Evolutionary conservation across 2,797 vertebrate genomes (phyloP).

Genomic region (Acanthiza pusilla): DNA sequence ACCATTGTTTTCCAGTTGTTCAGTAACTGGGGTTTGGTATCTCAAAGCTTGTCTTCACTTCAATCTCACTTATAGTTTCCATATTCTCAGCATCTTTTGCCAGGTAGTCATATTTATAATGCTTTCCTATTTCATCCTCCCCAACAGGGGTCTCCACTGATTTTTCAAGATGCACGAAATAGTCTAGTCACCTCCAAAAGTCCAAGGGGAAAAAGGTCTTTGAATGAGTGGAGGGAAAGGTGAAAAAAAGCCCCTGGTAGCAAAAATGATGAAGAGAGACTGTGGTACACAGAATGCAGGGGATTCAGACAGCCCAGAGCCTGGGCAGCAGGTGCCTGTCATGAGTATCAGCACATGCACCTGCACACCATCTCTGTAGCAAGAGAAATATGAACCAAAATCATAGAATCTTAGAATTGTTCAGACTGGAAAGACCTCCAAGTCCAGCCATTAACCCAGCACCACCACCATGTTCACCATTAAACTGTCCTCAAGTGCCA

Average conservation of each 20-base stretch:
- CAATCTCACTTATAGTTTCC: too few relatives aligned
- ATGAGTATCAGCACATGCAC: background rate
- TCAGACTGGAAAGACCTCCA: background rate
- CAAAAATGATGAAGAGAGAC: background rate
- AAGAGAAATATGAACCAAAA: background rate
- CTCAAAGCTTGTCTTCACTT: too few relatives aligned
- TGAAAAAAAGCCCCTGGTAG: background rate
- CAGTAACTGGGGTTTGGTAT: too few relatives aligned
- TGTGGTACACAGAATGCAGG: fast-evolving
- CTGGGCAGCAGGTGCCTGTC: background rate
- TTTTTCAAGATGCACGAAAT: background rate
- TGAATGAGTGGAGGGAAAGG: background rate
- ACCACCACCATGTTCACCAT: background rate
- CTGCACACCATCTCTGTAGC: background rate
- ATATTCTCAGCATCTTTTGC: too few relatives aligned
- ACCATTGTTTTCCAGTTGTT: too few relatives aligned
- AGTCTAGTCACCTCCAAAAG: background rate
- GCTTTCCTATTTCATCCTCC: too few relatives aligned
- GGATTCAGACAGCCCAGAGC: background rate
- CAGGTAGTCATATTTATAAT: too few relatives aligned
- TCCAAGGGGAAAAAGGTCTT: background rate
- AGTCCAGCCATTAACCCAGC: background rate
- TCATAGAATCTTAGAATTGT: background rate
- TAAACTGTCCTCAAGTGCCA: background rate
- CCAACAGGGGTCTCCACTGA: background rate